Evolutionary conservation across 2,888 invertebrate genomes (phyloP), one percentile per base, ranked within the genome.

Genomic region (Willowsia nigromaculata): DNA sequence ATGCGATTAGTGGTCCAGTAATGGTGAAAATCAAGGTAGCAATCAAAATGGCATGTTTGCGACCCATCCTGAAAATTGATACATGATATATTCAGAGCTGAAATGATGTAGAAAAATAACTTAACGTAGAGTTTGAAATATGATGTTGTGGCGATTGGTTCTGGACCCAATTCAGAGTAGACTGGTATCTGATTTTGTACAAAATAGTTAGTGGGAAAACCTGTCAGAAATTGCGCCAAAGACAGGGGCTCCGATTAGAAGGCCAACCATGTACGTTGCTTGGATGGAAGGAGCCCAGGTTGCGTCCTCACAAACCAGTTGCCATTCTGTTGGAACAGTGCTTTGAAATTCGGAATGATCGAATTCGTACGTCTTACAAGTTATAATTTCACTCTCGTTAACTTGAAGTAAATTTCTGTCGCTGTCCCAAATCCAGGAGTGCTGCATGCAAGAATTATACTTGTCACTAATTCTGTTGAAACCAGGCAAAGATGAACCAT

Each of bases 171-270:
- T n/a, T n/a, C n/a, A n/a, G n/a, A n/a, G n/a, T n/a, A n/a, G n/a
- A n/a, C n/a, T n/a, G n/a, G n/a, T n/a, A n/a, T n/a, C n/a, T n/a
- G n/a, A n/a, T n/a, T n/a, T n/a, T n/a, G n/a, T n/a, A n/a, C n/a
- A n/a, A n/a, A n/a, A n/a, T n/a, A n/a, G n/a, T n/a, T n/a, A n/a
- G n/a, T n/a, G n/a, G n/a, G n/a, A n/a, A n/a, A n/a, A n/a, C n/a
- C 65, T 65, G 18, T 88, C 88, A 13, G 88, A 84, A 25, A 88
- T 47, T 11, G 30, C 37, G 33, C 88, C 88, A 65, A 88, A 78
- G 9, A 88, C 65, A 4, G 84, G 68, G 11, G 88, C 74, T 13
- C 88, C 88, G 18, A 84, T 9, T 1, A 88, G 18, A 50, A 88
- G 25, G 9, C 88, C 88, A 47, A 68, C 13, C 88, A 88, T 88